Percentiles rank a stretch among this genome's conserved stretches.
These are phyloP conservation scores for Rhopalosiphum padi DNA, from an alignment of 1,140 invertebrate genomes.

Conservation along the genomic window DNA sequence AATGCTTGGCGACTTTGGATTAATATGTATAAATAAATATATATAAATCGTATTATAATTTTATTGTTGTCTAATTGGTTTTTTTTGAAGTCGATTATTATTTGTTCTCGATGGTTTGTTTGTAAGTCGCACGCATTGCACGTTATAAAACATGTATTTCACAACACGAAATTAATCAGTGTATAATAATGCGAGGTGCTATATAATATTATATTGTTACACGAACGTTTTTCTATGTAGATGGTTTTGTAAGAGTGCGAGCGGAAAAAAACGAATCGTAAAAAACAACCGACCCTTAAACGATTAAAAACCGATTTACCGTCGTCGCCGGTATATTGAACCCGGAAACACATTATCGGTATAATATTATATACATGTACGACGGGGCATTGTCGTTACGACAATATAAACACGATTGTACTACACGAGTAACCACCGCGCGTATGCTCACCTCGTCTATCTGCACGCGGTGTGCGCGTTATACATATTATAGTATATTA, in stretches of 20 bases:
- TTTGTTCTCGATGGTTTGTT: too few relatives aligned
- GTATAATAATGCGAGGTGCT: background rate
- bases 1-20: too few relatives aligned
- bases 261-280: background rate
- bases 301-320: slow-evolving; percentile 52
- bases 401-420: slow-evolving; percentile 55
- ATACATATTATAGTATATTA: background rate
- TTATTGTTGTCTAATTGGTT: too few relatives aligned
- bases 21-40: too few relatives aligned
- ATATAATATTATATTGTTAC: too few relatives aligned
- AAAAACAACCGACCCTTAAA: slow-evolving; percentile 9
- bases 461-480: background rate
- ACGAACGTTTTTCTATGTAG: background rate
- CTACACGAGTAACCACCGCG: background rate
- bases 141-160: background rate
- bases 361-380: background rate
- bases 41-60: too few relatives aligned
- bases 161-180: background rate
- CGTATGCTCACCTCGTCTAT: background rate
- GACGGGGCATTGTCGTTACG: background rate
- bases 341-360: slow-evolving; percentile 39
- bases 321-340: background rate
- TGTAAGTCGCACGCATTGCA: background rate
- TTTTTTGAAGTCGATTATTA: too few relatives aligned
- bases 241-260: background rate